Conservation (phyloP, 2,888 invertebrate species). For the Epinotia brunnichana region DNA sequence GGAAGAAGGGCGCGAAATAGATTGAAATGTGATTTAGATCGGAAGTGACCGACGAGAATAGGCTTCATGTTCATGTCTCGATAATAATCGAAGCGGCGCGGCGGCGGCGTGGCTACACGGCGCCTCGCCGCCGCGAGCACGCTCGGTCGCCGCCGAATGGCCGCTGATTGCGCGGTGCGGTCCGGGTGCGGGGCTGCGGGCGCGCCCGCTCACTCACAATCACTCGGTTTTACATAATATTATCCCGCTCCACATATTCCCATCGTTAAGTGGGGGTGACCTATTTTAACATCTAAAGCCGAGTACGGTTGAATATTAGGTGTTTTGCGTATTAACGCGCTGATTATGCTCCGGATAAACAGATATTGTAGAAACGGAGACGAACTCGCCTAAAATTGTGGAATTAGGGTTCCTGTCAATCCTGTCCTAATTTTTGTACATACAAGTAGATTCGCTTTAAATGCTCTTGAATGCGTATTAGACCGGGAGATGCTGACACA, state of each 20-base stretch:
- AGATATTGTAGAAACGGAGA: neutral
- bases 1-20: neutral
- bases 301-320: neutral
- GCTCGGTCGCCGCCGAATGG: constrained; percentile 27
- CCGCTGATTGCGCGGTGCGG: constrained; percentile 29
- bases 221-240: constrained; percentile 29
- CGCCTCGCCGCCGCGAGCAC: constrained; percentile 1
- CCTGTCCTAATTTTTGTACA: too few relatives aligned
- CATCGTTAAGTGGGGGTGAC: constrained; percentile 3
- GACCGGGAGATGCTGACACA: too few relatives aligned
- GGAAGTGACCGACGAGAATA: neutral
- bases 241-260: constrained; percentile 22
- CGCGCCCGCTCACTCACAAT: constrained; percentile 12
- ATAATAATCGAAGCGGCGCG: neutral
- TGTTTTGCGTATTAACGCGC: neutral
- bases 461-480: neutral
- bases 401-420: too few relatives aligned
- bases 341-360: neutral
- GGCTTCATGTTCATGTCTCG: neutral
- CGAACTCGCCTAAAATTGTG: neutral
- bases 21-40: neutral
- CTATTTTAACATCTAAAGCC: constrained; percentile 13
- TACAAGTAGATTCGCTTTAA: neutral
- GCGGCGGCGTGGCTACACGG: neutral
- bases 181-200: neutral